Evolutionary conservation across 2,797 vertebrate genomes (phyloP), one percentile per base, ranked within the genome.

Genomic region (Gila robusta): DNA sequence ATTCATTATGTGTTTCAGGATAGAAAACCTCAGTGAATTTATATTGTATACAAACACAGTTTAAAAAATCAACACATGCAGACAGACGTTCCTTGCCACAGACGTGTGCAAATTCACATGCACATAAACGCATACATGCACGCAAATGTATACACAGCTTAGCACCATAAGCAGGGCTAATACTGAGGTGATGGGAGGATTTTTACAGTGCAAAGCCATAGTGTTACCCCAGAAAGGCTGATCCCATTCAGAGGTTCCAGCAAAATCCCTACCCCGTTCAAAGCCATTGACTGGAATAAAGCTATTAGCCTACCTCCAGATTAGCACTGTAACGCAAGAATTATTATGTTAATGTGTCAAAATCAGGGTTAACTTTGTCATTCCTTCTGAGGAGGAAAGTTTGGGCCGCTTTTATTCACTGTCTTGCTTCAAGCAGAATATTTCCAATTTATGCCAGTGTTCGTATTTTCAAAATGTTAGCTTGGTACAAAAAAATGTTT

Each of bases 11-110:
- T 85, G 84, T 66, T 91, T 91, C 19, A 66, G 80, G 86, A 59
- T 89, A 88, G 90, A 92, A 90, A 93, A 91, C 62, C 86, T 41
- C 79, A 76, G 85, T 92, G 89, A 89, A 81, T 88, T 47, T 12
- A 47, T 49, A 32, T 23, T 52, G 28, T 52, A 71, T 37, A 7
- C 78, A 56, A 41, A 26, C 14, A 12, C 35, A 19, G n/a, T 44
- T 5, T 64, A 5, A 44, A 79, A 62, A 76, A 83, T 32, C 59
- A 79, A 41, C 66, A 32, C 39, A 32, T 71, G 26, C 11, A 59
- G 76, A 44, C 21, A 35, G 49, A 44, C 4, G 1, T 52, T 35
- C 23, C 47, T 41, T 64, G 59, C 37, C 82, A 81, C 17, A 56
- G 26, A 52, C 28, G n/a, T n/a, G 35, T 19, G 49, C 32, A 39